These are phyloP conservation scores for Papilio elwesi DNA, from an alignment of 2,888 invertebrate genomes.

Conservation along the genomic window DNA sequence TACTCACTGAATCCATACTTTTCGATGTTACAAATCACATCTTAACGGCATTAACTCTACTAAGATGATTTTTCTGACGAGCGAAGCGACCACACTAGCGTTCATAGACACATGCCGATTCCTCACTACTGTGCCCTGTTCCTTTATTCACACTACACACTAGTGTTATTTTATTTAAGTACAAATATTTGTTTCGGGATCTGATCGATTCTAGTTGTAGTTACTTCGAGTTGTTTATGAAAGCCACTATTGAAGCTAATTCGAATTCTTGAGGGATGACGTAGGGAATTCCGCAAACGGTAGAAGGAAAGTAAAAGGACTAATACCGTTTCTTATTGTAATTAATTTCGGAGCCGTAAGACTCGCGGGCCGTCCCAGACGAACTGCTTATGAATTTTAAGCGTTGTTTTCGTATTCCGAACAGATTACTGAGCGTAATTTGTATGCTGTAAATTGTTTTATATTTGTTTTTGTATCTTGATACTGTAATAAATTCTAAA, in stretches of 20 bases:
- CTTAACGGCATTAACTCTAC: no score
- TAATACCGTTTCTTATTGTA: slow-evolving; percentile 3
- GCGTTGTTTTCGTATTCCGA: slow-evolving; percentile 4
- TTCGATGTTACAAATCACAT: no score
- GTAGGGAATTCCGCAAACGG: not conserved
- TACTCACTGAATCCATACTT: no score
- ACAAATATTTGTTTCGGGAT: no score
- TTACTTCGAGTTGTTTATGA: not conserved
- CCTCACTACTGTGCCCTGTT: no score
- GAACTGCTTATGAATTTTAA: slow-evolving; percentile 1
- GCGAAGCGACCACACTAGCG: no score
- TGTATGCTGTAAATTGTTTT: not conserved
- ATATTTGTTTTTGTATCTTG: not conserved
- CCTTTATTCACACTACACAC: no score
- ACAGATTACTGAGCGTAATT: slow-evolving; percentile 1
- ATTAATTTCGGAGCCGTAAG: slow-evolving; percentile 2
- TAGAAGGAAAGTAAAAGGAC: not conserved
- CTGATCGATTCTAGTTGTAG: no score
- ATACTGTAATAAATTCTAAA: not conserved
- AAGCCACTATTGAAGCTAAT: not conserved
- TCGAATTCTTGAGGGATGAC: not conserved
- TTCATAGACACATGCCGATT: no score
- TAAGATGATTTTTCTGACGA: no score
- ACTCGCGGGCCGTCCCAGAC: not conserved
- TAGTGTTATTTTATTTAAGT: no score